Conservation (phyloP, 2,888 invertebrate genomes). For the Cantharis lateralis region DNA sequence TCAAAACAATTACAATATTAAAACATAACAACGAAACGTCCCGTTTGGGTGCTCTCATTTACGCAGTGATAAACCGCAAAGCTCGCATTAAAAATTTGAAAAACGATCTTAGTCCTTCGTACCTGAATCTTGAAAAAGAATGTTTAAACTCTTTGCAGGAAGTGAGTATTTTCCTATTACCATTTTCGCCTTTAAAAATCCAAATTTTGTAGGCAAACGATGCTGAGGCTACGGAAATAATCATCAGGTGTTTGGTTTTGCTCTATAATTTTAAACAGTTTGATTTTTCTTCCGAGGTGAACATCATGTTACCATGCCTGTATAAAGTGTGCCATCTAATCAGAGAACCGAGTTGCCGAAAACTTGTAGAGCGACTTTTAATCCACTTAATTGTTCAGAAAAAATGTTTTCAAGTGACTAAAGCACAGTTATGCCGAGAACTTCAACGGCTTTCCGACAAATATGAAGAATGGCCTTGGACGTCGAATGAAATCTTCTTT, state of each 20-base stretch:
- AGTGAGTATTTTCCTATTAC: background rate
- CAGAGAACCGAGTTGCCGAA: background rate
- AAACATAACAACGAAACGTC: background rate
- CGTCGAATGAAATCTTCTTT: background rate
- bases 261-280: background rate
- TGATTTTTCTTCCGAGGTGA: background rate
- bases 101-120: background rate
- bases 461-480: constrained; percentile 5
- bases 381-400: background rate
- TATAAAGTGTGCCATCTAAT: background rate
- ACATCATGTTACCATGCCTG: background rate
- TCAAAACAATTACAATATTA: background rate
- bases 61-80: background rate
- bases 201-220: background rate
- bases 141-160: background rate
- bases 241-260: background rate
- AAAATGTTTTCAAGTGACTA: background rate
- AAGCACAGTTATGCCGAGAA: background rate
- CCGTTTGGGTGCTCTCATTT: background rate
- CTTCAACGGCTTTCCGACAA: background rate
- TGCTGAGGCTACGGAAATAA: background rate
- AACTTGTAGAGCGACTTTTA: background rate
- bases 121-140: background rate
- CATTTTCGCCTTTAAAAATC: background rate
- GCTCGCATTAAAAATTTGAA: background rate